These are phyloP conservation scores for Hippoglossus hippoglossus DNA, from an alignment of 2,797 vertebrate species.

Conservation along the genomic window DNA sequence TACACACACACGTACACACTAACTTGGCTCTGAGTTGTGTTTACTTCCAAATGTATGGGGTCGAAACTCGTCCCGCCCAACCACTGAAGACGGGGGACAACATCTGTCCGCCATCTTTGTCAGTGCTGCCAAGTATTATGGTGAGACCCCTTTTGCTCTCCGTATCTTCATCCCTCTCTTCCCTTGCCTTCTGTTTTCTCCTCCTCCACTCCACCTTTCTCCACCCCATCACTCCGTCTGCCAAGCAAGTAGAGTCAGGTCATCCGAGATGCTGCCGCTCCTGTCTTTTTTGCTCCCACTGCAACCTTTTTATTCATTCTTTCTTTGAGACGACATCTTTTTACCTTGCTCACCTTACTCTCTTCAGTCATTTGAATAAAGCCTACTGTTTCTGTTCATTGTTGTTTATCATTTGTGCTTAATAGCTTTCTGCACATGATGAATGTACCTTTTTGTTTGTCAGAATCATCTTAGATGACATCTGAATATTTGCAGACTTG, in stretches of 20 bases:
- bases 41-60: constrained; percentile 66
- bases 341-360: constrained; percentile 18
- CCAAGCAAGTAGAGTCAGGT: constrained; percentile 34
- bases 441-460: constrained; percentile 31
- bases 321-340: constrained; percentile 22
- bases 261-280: constrained; percentile 20
- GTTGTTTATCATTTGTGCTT: constrained; percentile 41
- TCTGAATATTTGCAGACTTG: constrained; percentile 34
- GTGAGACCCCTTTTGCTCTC: constrained; percentile 63
- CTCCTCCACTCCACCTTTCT: constrained; percentile 7
- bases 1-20: constrained; percentile 20
- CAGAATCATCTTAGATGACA: constrained; percentile 33
- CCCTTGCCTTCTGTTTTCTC: not conserved
- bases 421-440: constrained; percentile 40
- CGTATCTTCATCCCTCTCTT: constrained; percentile 19
- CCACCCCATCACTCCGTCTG: constrained; percentile 19
- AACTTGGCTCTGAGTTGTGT: constrained; percentile 67
- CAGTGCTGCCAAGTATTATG: constrained; percentile 66
- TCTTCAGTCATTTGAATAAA: constrained; percentile 37
- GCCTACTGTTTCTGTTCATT: constrained; percentile 29
- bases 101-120: constrained; percentile 73
- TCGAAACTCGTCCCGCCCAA: constrained; percentile 52
- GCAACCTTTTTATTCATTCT: constrained; percentile 20
- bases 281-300: constrained; percentile 8
- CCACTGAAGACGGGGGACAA: constrained; percentile 70